Conservation (phyloP, 2,888 invertebrate genomes). For the Hirtodrosophila trivittata region DNA sequence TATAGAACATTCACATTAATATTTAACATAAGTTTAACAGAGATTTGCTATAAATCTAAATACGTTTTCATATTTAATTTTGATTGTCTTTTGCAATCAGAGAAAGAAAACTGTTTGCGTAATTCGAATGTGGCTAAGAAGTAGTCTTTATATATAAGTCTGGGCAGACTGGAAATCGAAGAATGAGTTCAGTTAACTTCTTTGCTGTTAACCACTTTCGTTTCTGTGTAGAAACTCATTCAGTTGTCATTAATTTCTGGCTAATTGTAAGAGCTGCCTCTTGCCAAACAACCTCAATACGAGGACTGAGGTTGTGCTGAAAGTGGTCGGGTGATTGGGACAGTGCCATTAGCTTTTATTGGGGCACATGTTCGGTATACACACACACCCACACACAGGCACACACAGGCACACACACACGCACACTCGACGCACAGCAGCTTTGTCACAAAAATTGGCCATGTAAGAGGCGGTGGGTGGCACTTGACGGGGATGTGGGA, state of each 20-base stretch:
- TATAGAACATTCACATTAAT: no score
- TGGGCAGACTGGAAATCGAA: no score
- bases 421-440: slow-evolving; percentile 17
- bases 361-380: slow-evolving; percentile 38
- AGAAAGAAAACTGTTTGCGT: no score
- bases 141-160: no score
- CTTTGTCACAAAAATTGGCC: slow-evolving; percentile 67
- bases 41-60: no score
- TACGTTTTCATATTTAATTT: no score
- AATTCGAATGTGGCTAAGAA: no score
- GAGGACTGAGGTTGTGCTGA: slow-evolving; percentile 13
- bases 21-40: no score
- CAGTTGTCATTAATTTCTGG: slow-evolving; percentile 48
- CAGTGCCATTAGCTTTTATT: slow-evolving; percentile 65
- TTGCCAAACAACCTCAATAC: slow-evolving; percentile 13
- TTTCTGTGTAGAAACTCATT: slow-evolving; percentile 3
- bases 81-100: no score
- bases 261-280: slow-evolving; percentile 55
- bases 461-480: slow-evolving; percentile 15
- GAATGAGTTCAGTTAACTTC: no score
- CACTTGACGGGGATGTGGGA: slow-evolving; percentile 18
- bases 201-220: slow-evolving; percentile 9
- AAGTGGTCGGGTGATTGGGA: slow-evolving; percentile 50
- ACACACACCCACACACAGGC: slow-evolving; percentile 19
- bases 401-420: slow-evolving; percentile 1